Conservation (phyloP, 2,888 invertebrate species). For the Agrochola litura region DNA sequence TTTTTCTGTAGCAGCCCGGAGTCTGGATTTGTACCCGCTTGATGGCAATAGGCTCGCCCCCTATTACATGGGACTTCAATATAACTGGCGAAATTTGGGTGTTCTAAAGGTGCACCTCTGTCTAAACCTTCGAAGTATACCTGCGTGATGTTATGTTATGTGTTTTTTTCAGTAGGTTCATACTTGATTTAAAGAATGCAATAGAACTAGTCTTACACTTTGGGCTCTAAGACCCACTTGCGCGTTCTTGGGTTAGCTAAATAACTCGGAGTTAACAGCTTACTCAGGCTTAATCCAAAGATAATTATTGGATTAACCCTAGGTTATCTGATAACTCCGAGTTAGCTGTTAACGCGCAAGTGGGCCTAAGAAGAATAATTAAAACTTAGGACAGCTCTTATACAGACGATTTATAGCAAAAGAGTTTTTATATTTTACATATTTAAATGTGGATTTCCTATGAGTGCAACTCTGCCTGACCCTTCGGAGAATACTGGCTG, state of each 20-base stretch:
- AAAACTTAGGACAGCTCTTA: background rate
- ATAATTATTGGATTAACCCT: no score
- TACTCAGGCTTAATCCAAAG: no score
- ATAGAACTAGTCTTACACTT: background rate
- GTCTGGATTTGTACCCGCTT: background rate
- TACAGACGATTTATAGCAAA: background rate
- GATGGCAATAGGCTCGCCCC: background rate
- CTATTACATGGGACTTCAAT: background rate
- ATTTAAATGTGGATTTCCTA: background rate
- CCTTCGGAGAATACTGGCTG: background rate
- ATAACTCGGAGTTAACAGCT: no score
- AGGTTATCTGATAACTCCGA: no score
- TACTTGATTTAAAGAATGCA: background rate
- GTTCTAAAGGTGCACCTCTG: background rate
- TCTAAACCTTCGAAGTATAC: background rate
- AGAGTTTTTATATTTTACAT: background rate
- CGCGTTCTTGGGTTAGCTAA: no score
- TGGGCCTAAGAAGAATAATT: no score
- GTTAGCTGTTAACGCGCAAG: no score
- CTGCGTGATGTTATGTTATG: no score
- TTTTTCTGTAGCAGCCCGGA: background rate
- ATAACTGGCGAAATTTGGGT: background rate
- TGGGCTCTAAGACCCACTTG: no score
- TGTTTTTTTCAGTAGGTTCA: background rate
- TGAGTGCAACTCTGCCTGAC: background rate